Conservation (phyloP, 2,888 invertebrate species). For the Trichogramma evanescens region DNA sequence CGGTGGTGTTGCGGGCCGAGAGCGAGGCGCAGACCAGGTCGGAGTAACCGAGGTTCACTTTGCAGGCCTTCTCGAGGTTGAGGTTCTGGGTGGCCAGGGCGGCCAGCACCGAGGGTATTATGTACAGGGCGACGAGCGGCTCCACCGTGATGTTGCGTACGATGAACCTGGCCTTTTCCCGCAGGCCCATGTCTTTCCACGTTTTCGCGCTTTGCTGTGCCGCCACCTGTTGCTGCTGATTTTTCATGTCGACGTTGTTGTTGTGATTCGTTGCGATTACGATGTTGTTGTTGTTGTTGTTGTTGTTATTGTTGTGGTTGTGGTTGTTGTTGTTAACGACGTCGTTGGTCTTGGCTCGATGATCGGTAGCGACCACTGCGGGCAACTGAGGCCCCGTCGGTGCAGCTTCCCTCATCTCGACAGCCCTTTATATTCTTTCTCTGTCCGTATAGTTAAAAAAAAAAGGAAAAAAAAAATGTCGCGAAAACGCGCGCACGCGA, state of each 20-base stretch:
- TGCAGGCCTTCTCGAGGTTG: conserved; percentile 78
- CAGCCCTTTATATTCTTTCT: background rate
- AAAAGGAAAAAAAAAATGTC: no score
- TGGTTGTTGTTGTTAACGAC: background rate
- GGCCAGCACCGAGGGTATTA: conserved; percentile 59
- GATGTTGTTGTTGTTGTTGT: background rate
- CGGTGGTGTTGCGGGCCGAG: conserved; percentile 64
- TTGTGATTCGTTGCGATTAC: background rate
- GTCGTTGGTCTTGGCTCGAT: background rate
- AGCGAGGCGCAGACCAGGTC: conserved; percentile 71
- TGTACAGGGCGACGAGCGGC: conserved; percentile 68
- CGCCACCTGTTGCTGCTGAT: background rate
- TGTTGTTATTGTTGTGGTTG: background rate
- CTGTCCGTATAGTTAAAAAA: no score
- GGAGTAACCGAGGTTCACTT: conserved; percentile 70
- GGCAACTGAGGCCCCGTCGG: background rate
- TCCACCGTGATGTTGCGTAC: conserved; percentile 66
- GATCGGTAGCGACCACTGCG: background rate
- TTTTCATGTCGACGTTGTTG: background rate
- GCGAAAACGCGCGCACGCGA: no score
- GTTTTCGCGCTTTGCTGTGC: background rate
- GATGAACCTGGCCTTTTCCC: conserved; percentile 55
- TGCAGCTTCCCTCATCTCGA: background rate
- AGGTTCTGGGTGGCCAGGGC: conserved; percentile 76
- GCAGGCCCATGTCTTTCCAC: conserved; percentile 52